Percentiles rank a stretch among this genome's conserved stretches.
phyloP scores from a whole-genome alignment of 1,140 invertebrate species.

The Coelopa frigida region DNA sequence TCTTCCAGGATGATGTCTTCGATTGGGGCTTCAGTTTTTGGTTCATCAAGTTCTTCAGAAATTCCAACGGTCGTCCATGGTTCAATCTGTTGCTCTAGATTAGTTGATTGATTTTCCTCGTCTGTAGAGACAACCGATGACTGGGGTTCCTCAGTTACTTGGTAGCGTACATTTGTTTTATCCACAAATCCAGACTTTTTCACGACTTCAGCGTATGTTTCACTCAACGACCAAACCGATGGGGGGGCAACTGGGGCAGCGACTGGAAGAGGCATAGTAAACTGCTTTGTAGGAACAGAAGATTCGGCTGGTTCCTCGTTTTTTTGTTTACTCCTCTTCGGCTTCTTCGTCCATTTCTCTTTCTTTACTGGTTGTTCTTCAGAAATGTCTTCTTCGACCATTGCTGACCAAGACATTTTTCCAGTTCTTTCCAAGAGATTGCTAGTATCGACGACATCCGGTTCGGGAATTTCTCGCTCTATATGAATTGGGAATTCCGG shows the following conservation, averaged over 20 bases:
- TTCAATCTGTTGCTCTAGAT: no score
- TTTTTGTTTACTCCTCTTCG: neutral
- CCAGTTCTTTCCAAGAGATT: no score
- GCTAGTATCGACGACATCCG: no score
- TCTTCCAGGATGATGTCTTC: no score
- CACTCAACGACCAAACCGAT: slow-evolving; percentile 34
- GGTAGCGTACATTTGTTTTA: slow-evolving; percentile 30
- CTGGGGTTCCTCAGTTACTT: slow-evolving; percentile 11
- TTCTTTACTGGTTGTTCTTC: slow-evolving; percentile 12
- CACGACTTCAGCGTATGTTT: slow-evolving; percentile 41
- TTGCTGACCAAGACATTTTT: slow-evolving; percentile 13
- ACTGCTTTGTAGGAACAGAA: slow-evolving; percentile 6
- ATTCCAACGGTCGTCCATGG: no score
- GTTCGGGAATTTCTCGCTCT: no score
- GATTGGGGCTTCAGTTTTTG: slow-evolving; percentile 8
- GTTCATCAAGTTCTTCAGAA: neutral
- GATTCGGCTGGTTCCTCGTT: no score
- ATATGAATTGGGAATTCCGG: no score
- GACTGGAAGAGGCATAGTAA: slow-evolving; percentile 23
- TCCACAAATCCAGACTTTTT: slow-evolving; percentile 32
- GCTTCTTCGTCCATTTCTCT: slow-evolving; percentile 13
- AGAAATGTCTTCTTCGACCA: slow-evolving; percentile 3
- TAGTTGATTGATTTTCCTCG: no score
- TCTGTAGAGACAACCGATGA: no score
- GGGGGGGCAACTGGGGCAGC: slow-evolving; percentile 8